Conservation (phyloP, 2,797 vertebrate species). For the Syngnathus rostellatus region DNA sequence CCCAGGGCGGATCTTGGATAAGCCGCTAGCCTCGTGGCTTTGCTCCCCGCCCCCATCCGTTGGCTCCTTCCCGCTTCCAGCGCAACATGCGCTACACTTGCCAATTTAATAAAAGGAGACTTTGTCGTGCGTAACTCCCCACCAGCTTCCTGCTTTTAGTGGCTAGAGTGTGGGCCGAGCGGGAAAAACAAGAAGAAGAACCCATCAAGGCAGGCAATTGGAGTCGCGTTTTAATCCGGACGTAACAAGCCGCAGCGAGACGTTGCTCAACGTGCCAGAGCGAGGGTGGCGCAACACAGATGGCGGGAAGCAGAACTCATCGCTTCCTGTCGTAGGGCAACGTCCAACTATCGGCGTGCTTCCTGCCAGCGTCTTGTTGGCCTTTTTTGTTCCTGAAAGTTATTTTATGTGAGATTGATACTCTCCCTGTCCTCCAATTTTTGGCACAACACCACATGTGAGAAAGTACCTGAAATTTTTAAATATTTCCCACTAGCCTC, state of each 20-base stretch:
- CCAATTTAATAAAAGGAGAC: conserved; percentile 72
- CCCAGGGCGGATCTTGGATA: conserved; percentile 63
- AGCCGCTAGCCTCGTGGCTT: conserved; percentile 59
- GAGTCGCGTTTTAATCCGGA: conserved; percentile 14
- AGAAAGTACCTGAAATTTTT: neutral
- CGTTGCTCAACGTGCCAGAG: conserved; percentile 46
- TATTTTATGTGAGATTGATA: no score
- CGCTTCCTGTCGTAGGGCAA: conserved; percentile 44
- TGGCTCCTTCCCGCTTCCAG: conserved; percentile 27
- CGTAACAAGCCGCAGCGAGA: conserved; percentile 14
- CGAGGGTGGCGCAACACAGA: conserved; percentile 38
- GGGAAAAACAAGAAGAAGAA: conserved; percentile 72
- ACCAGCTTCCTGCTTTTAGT: conserved; percentile 70
- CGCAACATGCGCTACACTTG: conserved; percentile 49
- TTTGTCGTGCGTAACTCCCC: conserved; percentile 70
- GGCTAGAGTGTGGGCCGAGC: conserved; percentile 68
- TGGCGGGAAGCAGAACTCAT: conserved; percentile 43
- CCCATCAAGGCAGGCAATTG: conserved; percentile 41
- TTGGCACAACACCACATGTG: no score
- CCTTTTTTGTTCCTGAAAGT: no score
- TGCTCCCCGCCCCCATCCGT: conserved; percentile 59
- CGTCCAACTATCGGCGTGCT: conserved; percentile 38
- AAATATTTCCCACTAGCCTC: neutral
- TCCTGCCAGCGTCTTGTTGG: no score
- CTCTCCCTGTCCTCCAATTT: no score